Conservation (phyloP, 2,888 invertebrate genomes). For the Pseudococcus jackbeardsleyi region DNA sequence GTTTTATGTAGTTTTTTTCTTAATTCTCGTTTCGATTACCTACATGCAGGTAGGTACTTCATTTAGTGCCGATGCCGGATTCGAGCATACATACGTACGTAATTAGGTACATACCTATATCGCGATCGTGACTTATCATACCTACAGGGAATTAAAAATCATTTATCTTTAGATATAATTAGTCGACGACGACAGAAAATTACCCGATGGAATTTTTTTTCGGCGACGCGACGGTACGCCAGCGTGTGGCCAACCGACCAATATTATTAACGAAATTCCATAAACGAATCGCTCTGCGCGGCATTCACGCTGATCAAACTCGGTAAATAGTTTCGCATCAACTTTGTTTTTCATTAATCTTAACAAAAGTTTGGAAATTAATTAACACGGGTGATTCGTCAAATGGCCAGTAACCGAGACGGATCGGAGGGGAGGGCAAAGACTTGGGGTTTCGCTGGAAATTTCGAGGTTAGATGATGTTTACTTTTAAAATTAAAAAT, state of each 20-base stretch:
- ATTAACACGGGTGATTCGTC: conserved; percentile 32
- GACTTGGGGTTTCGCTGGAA: background rate
- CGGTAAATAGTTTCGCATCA: conserved; percentile 23
- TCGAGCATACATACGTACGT: too few relatives aligned
- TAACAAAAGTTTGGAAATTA: conserved; percentile 6
- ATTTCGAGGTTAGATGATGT: background rate
- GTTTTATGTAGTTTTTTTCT: background rate
- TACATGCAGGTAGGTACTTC: background rate
- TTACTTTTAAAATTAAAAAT: background rate
- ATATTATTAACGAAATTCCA: conserved; percentile 34
- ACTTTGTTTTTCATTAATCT: conserved; percentile 36
- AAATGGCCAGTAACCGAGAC: background rate
- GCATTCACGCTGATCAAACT: background rate
- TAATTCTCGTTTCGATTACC: background rate
- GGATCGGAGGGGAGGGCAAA: background rate
- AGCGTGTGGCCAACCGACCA: background rate
- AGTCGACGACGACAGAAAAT: background rate
- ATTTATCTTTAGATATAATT: conserved; percentile 23
- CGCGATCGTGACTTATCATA: conserved; percentile 4
- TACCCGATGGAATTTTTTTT: background rate
- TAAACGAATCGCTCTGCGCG: background rate
- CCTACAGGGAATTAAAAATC: conserved; percentile 17
- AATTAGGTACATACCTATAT: too few relatives aligned
- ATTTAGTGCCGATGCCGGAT: background rate
- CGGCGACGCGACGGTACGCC: background rate